Conservation (phyloP, 2,888 invertebrate species). For the Heliconius charithonia region DNA sequence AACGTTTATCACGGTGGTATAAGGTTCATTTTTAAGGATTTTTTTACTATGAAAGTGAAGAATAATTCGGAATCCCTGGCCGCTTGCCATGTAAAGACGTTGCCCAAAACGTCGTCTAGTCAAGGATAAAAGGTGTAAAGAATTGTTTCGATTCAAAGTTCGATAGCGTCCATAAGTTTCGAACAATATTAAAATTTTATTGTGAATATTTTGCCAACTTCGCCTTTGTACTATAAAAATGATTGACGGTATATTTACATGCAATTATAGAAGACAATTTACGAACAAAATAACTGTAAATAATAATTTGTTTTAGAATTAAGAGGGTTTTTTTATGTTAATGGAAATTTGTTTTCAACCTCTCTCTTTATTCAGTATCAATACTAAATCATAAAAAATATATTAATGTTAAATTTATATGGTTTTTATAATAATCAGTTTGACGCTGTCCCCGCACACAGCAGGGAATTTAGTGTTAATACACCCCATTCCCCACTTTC, state of each 20-base stretch:
- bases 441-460: too few relatives aligned
- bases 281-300: not conserved
- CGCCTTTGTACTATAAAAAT: not conserved
- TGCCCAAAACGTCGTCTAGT: slow-evolving; percentile 69
- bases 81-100: slow-evolving; percentile 68
- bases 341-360: not conserved
- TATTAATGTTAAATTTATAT: too few relatives aligned
- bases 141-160: slow-evolving; percentile 70
- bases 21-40: slow-evolving; percentile 52
- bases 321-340: not conserved
- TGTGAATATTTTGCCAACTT: slow-evolving; percentile 35
- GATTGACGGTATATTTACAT: slow-evolving; percentile 10
- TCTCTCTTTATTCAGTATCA: too few relatives aligned
- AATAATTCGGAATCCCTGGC: slow-evolving; percentile 64
- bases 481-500: too few relatives aligned
- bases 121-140: slow-evolving; percentile 71
- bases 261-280: not conserved
- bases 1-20: slow-evolving; percentile 49
- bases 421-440: too few relatives aligned
- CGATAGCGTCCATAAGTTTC: slow-evolving; percentile 56
- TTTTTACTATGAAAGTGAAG: slow-evolving; percentile 40
- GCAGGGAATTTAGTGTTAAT: too few relatives aligned
- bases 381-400: too few relatives aligned
- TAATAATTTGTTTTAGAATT: not conserved
- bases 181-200: slow-evolving; percentile 55